These are phyloP conservation scores for Ophion ventricosus DNA, from an alignment of 2,888 invertebrate species.

Conservation along the genomic window DNA sequence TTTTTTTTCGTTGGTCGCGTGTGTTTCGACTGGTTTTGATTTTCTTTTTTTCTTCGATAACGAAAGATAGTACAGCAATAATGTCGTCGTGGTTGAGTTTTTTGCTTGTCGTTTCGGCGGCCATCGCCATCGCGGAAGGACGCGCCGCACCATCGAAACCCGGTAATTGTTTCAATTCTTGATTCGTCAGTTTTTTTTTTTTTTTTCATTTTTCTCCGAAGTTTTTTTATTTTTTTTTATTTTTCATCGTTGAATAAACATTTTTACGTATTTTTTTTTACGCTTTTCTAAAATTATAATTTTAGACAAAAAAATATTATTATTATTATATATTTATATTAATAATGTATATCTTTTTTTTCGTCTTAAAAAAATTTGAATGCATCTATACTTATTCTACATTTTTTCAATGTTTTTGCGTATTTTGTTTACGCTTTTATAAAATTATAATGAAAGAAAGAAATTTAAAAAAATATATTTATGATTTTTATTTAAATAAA, in stretches of 20 bases:
- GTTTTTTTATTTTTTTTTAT: neutral
- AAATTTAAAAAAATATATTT: too few species aligned
- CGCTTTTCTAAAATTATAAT: neutral
- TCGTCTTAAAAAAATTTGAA: too few species aligned
- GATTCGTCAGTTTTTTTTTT: neutral
- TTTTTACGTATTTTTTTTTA: neutral
- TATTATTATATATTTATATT: too few species aligned
- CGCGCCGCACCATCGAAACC: conserved; percentile 72
- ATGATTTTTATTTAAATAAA: too few species aligned
- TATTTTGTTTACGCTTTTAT: too few species aligned
- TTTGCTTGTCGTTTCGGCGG: conserved; percentile 82
- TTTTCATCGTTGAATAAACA: neutral
- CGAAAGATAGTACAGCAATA: neutral
- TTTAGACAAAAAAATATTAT: too few species aligned
- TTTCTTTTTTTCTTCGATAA: neutral
- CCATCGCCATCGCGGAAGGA: conserved; percentile 81
- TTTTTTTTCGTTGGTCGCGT: neutral
- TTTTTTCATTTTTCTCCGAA: neutral
- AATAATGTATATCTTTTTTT: too few species aligned
- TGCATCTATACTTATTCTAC: too few species aligned
- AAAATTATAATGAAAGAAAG: too few species aligned
- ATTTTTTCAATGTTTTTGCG: too few species aligned
- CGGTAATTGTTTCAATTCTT: conserved; percentile 65
- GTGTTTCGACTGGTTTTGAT: neutral
- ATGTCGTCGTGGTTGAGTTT: conserved; percentile 71